Evolutionary conservation across 2,888 invertebrate species (phyloP), one percentile per base, ranked within the genome.

Genomic region (Ormyrus rosae): DNA sequence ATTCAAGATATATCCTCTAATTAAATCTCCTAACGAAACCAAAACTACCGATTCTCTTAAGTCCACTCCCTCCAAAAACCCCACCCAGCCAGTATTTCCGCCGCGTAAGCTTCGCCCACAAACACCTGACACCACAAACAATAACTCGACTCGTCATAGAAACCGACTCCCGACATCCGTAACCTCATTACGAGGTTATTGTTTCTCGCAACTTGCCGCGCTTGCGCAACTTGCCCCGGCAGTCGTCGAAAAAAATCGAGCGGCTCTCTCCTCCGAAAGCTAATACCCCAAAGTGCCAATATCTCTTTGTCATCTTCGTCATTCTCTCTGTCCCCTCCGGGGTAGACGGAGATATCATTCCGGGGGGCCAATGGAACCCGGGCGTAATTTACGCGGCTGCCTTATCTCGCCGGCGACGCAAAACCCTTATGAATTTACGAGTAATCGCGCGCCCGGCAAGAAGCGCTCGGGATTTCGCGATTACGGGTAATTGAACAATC

Each of bases 241-340:
- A 9, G 60, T 4, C 9, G 60, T n/a, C 5, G 9, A 9, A 46
- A 50, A 73, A 46, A 61, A 50, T 34, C 19, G n/a, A 60, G 50
- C 46, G 13, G 2, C 9, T n/a, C 8, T n/a, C 9, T 48, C 45
- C 46, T 13, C 10, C 10, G 46, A 76, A 67, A 58, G 65, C 72
- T 72, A 80, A 80, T 80, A 74, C 56, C 79, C 79, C 19, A 60
- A 80, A 75, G 79, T 80, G 74, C 79, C 79, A 80, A 80, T 80
- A 80, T 80, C 79, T 80, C 74, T 73, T 63, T 74, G 73, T 69
- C 79, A 63, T 68, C 48, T 79, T 69, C 73, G 68, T 74, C 79
- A 63, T 72, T 64, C 34, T 34, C 34, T 34, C 34, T 34, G 34
- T 73, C 56, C 9, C 55, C 48, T 11, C 67, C n/a, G 8, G 5